Base-by-base conservation (phyloP, 1,140 invertebrate species). In the Drosophila suzukii region DNA sequence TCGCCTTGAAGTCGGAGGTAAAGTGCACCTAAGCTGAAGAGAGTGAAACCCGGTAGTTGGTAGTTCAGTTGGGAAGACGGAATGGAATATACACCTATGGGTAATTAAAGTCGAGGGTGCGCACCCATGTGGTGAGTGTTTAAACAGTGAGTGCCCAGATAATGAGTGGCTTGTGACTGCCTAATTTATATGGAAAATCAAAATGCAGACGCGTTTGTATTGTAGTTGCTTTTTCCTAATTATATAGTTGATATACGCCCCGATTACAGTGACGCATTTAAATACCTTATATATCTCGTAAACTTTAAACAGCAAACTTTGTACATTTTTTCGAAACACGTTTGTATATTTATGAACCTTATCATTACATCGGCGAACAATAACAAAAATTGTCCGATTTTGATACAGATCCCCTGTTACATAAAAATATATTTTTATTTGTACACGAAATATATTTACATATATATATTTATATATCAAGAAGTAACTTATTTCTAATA, bases 31-130 rank as follows among this genome's bases (percentile, higher is more conserved):
- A 0, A 41, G 32, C 15, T 34, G 53, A 56, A 34, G 34, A 60
- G 60, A 66, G 50, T 34, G 50, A 75, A 75, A 67, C 54, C 72
- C 72, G 73, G 73, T 75, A 75, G 73, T 75, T 67, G 12, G 49
- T 12, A 1, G 10, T 15, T 20, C 17, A 44, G 10, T 24, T 24
- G 24, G 4, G 24, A 2, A 24, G 8, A 63, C 39, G 41, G 39
- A 32, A 36, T 53, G 54, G 56, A 32, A 36, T 24, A 24, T 24
- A 24, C 4, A 24, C 24, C 24, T 24, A 24, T 53, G 66, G 36
- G 50, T 54, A 75, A 51, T 57, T 46, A 20, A 54, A 17, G 3
- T 44, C 47, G 32, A 66, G 53, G 41, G 24, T 30, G 38, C 15
- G 13, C 39, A 17, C 47, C 47, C 36, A 43, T 39, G 44, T 32